These are phyloP conservation scores for Liasis olivaceus DNA, from an alignment of 2,797 vertebrate species.

Conservation along the genomic window DNA sequence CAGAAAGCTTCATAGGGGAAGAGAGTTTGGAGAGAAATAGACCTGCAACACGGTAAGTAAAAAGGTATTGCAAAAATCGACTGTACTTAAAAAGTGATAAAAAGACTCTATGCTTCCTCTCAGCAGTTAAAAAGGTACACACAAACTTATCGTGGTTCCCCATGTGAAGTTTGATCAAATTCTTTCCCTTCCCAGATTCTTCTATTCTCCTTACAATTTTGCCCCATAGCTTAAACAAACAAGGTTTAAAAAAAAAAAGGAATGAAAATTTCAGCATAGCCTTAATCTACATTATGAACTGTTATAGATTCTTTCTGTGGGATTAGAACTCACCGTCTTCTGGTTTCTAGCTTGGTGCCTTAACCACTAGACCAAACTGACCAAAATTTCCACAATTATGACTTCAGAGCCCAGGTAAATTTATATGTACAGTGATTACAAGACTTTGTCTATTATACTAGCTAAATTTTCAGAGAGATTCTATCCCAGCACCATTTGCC, in stretches of 20 bases:
- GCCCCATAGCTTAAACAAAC: neutral
- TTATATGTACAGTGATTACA: neutral
- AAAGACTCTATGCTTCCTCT: neutral
- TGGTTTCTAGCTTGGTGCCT: no score
- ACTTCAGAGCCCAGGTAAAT: no score
- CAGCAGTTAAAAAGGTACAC: neutral
- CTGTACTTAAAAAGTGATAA: neutral
- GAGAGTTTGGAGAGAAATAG: neutral
- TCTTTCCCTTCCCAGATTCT: no score
- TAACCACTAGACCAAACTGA: no score
- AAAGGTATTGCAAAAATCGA: neutral
- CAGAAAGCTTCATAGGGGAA: neutral
- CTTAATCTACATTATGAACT: neutral
- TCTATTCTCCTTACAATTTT: neutral
- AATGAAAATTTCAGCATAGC: neutral
- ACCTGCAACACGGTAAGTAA: neutral
- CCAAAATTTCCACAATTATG: no score
- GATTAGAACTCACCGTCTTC: no score
- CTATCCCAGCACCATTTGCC: neutral
- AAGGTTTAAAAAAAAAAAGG: neutral
- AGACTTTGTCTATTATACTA: neutral
- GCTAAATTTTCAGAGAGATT: neutral
- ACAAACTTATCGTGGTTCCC: neutral
- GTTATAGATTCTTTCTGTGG: neutral
- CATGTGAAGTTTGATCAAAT: neutral